Evolutionary conservation across 2,797 vertebrate species (phyloP), one percentile per base, ranked within the genome.

Genomic region (Bovichtus variegatus): DNA sequence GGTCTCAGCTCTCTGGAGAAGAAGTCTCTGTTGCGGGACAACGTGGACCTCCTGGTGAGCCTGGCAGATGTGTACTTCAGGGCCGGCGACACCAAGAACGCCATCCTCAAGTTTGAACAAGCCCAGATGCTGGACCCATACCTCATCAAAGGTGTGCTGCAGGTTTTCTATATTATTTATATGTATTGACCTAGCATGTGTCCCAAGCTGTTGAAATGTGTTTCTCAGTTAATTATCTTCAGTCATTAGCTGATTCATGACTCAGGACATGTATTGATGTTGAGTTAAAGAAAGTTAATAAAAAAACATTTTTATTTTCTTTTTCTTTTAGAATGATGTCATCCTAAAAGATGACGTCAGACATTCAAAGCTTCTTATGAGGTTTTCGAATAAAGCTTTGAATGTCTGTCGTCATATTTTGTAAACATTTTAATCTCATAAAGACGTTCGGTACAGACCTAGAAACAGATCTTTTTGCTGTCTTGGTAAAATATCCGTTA

Each of bases 71-170:
- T 99, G 11, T 98, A 99, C 88, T 99, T 99, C 94, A 94, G 98
- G 83, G 97, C 97, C 0, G 98, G 98, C 41, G 98, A 99, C 94
- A 99, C 96, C 53, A 99, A 99, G 90, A 99, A 99, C 55, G 96
- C 98, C 15, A 98, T 99, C 87, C 94, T 99, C 6, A 99, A 99
- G 89, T 99, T 99, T 92, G 98, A 99, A 73, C 98, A 99, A 89
- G 98, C 98, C 4, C 97, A 99, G 92, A 99, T 99, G 97, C 81
- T 99, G 91, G 98, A 99, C 90, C 98, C 98, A 0, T 99, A 99
- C 88, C 94, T 99, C 41, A 99, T 99, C 87, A 99, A 99, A 96
- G 98, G 98, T 97, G 59, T 15, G 66, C 31, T 19, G 1, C 59
- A 27, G 47, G 23, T 29, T 60, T 27, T 9, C 19, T 59, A 64